A percentile compares a stretch with the other conserved stretches of the same genome.
Conservation (phyloP, 2,113 vertebrate species). For the Cettia cetti region DNA sequence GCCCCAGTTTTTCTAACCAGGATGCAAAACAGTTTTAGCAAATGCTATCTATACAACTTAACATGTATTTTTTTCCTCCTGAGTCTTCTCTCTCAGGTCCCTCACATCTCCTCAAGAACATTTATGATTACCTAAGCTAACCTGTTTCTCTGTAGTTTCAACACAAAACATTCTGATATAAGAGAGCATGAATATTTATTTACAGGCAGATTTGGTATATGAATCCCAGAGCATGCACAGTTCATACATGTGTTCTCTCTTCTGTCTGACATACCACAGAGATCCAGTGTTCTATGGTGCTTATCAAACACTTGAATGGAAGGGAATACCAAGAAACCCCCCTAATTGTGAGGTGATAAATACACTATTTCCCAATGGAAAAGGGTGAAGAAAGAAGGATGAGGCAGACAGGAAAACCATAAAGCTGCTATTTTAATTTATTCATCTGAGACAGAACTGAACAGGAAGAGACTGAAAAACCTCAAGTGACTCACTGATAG, state of each 20-base stretch:
- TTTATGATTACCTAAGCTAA: neutral
- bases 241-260: neutral
- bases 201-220: neutral
- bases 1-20: neutral
- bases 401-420: neutral
- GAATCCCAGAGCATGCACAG: neutral
- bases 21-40: neutral
- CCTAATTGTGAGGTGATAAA: neutral
- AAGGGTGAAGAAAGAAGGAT: neutral
- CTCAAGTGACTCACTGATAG: neutral
- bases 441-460: neutral
- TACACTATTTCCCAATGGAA: neutral
- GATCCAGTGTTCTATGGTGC: neutral
- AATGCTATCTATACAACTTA: neutral
- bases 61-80: neutral
- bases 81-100: neutral
- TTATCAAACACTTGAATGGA: neutral
- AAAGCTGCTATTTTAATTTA: neutral
- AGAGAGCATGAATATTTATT: neutral
- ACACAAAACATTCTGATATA: neutral
- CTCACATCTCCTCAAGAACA: neutral
- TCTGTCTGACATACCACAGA: neutral
- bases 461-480: neutral
- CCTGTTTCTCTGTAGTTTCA: neutral
- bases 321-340: neutral